Evolutionary conservation across 2,888 invertebrate species (phyloP).

Genomic region (Epistrophella euchroma): DNA sequence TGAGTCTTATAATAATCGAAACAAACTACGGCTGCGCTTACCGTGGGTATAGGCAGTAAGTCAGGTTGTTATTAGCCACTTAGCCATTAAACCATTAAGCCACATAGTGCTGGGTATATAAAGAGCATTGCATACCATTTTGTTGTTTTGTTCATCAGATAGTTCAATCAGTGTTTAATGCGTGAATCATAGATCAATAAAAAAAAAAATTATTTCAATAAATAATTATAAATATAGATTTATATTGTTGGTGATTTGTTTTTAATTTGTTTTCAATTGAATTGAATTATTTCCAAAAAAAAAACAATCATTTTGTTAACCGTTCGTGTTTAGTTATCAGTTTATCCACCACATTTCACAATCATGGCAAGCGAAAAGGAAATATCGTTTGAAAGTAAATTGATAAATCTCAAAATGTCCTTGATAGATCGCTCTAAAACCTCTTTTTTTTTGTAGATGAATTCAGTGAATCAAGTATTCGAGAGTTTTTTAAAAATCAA

Average conservation of each 20-base stretch:
- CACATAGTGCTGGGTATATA: conserved; percentile 57
- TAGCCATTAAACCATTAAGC: conserved; percentile 60
- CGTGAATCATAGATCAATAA: conserved; percentile 64
- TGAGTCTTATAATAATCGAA: conserved; percentile 35
- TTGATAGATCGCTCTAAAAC: not conserved
- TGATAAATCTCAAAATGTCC: conserved; percentile 1
- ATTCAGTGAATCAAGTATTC: conserved; percentile 81
- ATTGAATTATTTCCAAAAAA: not conserved
- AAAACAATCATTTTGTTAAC: not conserved
- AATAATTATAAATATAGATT: not conserved
- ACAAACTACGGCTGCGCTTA: not conserved
- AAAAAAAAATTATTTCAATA: conserved; percentile 23
- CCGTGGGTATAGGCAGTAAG: conserved; percentile 37
- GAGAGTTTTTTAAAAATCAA: conserved; percentile 86
- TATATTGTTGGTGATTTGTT: conserved; percentile 33
- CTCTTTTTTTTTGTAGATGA: conserved; percentile 51
- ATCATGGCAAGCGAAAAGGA: conserved; percentile 68
- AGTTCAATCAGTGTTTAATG: conserved; percentile 70
- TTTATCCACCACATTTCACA: not conserved
- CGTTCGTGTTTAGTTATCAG: conserved; percentile 5
- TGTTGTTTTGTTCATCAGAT: conserved; percentile 73
- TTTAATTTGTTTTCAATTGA: not conserved
- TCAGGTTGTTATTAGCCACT: conserved; percentile 66
- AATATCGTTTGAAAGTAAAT: conserved; percentile 63
- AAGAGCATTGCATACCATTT: conserved; percentile 71